Percentiles rank a stretch among this genome's conserved stretches.
Evolutionary conservation across 1,140 invertebrate genomes (phyloP).

Genomic region (Euura saliciscinereae): DNA sequence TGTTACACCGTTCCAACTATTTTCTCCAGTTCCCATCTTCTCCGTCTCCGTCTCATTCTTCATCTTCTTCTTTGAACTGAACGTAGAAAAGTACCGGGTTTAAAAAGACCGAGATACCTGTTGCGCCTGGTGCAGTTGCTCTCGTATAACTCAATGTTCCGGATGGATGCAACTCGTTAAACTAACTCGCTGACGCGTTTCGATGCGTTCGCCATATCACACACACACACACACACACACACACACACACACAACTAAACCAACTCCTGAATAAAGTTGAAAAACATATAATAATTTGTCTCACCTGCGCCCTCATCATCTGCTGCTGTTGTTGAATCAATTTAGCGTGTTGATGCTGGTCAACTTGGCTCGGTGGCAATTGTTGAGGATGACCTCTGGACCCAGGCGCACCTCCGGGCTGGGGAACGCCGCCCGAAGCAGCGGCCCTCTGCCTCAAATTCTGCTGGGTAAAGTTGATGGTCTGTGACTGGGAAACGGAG

Average conservation of each 20-base stretch:
- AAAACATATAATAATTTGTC: conserved; percentile 9
- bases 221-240: no score
- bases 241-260: no score
- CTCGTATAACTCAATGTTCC: not conserved
- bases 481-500: conserved; percentile 79
- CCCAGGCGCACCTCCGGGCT: conserved; percentile 33
- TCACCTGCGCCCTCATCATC: conserved; percentile 62
- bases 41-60: not conserved
- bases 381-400: conserved; percentile 49
- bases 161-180: not conserved
- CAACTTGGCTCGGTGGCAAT: conserved; percentile 49
- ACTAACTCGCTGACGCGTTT: not conserved
- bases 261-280: no score
- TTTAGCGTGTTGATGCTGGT: conserved; percentile 68
- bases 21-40: not conserved
- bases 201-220: not conserved
- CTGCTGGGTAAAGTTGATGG: conserved; percentile 83
- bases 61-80: no score
- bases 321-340: conserved; percentile 64
- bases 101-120: not conserved
- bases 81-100: no score
- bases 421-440: conserved; percentile 48
- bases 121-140: not conserved
- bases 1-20: not conserved
- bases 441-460: conserved; percentile 62